These are phyloP conservation scores for Heliconius nattereri DNA, from an alignment of 1,140 invertebrate genomes.

Conservation along the genomic window DNA sequence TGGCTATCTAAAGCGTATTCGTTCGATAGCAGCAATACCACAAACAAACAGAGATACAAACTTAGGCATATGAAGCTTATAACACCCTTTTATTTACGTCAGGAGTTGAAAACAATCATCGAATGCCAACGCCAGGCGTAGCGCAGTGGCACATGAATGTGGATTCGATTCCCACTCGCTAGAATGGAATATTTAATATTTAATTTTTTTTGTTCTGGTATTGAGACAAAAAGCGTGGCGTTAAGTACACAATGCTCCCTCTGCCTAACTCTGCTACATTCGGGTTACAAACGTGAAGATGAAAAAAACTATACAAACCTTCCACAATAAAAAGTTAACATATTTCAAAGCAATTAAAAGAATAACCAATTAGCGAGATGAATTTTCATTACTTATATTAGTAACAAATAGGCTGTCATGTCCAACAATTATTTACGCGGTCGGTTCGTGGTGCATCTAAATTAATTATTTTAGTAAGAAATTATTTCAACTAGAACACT, in stretches of 20 bases:
- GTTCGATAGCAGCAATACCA: no score
- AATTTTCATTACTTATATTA: constrained; percentile 30
- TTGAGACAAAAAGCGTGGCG: no score
- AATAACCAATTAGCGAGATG: constrained; percentile 30
- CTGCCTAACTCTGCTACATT: background rate
- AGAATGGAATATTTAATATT: no score
- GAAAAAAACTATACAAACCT: no score
- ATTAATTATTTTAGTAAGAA: background rate
- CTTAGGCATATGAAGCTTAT: no score
- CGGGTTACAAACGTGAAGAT: background rate
- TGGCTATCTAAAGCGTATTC: no score
- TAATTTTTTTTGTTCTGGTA: no score
- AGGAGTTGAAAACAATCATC: no score
- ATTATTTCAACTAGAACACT: background rate
- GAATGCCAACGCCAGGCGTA: no score
- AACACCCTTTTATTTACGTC: no score
- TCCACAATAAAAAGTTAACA: constrained; percentile 14
- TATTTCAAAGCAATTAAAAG: constrained; percentile 20
- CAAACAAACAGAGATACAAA: no score
- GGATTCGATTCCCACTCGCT: background rate
- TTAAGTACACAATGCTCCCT: background rate
- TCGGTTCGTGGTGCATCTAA: background rate
- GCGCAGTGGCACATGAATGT: no score
- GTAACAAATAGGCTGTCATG: constrained; percentile 23
- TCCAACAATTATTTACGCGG: constrained; percentile 16